Base-by-base conservation (phyloP, 2,797 vertebrate genomes). In the Rhabdophis nuchalis region DNA sequence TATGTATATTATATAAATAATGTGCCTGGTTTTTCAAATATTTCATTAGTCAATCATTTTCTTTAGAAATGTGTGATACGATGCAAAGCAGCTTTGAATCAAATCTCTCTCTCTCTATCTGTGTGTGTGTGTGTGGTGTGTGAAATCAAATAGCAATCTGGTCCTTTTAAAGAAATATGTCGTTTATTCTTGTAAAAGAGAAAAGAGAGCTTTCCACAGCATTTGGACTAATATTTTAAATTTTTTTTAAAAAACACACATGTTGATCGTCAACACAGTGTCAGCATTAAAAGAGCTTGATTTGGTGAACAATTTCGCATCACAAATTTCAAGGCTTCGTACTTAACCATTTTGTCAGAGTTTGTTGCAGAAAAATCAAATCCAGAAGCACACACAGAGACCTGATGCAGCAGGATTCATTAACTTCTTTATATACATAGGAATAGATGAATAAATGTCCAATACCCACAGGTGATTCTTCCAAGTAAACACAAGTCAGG, bases 31-130 rank as follows among this genome's bases (percentile, higher is more conserved):
- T 94, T 95, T 91, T 92, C 94, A 94, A 94, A 92, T 94, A 93
- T 88, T 93, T 91, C 88, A 82, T 96, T 96, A 96, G 96, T 96
- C 94, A 96, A 95, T 96, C 96, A 92, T 64, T 96, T 95, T 64
- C 85, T 96, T 94, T 95, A 94, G 90, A 93, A 95, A 96, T 96
- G 95, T 95, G 91, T 92, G 91, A 93, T n/a, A 91, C 61, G 27
- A 52, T 89, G 91, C 57, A 93, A 96, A 95, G 92, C 86, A 29
- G 91, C 94, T 60, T 89, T 58, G 92, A 92, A 60, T 86, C 77
- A 89, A 89, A 89, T 72, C 92, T 92, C 46, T 50, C 46, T 50
- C 4, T 46, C 46, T 50, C 46, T 7, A 0, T 50, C 46, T 50
- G 46, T n/a, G n/a, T n/a, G n/a, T n/a, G n/a, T n/a, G 88, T 27